These are phyloP conservation scores for Stictonetta naevosa DNA, from an alignment of 2,113 vertebrate genomes.

Conservation along the genomic window DNA sequence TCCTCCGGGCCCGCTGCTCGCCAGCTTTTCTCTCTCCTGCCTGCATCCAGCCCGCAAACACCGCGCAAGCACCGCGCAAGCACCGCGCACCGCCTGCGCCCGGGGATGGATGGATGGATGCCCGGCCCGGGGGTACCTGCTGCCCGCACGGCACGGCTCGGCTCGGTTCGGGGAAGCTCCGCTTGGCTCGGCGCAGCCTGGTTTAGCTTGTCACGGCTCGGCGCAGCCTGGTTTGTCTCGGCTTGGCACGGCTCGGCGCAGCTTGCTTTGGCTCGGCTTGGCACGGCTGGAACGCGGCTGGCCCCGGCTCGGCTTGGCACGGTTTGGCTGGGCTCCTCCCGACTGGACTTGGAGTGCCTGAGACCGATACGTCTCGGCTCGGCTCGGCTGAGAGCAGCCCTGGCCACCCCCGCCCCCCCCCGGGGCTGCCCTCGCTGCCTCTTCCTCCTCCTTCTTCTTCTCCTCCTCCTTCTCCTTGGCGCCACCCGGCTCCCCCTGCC, in stretches of 20 bases:
- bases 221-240: background rate
- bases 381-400: no score
- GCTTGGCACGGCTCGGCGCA: fast-evolving
- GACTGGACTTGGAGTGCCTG: background rate
- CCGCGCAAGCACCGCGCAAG: no score
- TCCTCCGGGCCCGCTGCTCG: no score
- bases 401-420: background rate
- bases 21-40: background rate
- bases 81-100: no score
- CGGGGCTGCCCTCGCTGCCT: background rate
- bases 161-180: no score
- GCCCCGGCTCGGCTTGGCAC: background rate
- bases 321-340: background rate
- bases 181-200: no score
- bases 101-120: no score
- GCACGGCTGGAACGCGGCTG: background rate
- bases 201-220: background rate
- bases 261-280: no score
- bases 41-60: fast-evolving
- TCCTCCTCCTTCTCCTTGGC: background rate
- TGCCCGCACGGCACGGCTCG: no score
- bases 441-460: background rate
- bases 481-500: fast-evolving
- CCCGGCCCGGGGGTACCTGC: background rate
- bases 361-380: background rate